A percentile compares a stretch with the other conserved stretches of the same genome.
Conservation (phyloP, 2,888 invertebrate species). For the Masnerella sp. region DNA sequence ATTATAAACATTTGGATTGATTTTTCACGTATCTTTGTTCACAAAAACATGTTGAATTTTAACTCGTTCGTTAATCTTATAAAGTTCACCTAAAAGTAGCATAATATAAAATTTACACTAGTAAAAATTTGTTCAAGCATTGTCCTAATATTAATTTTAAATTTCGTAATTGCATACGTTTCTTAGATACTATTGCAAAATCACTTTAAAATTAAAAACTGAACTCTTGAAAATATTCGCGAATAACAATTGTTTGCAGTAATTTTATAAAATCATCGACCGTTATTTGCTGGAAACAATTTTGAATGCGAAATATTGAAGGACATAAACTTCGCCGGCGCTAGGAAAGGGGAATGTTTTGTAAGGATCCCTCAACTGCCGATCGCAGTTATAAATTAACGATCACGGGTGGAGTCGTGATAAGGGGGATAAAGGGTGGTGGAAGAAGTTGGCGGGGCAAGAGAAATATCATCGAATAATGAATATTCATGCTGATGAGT, state of each 20-base stretch:
- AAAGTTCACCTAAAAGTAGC: not conserved
- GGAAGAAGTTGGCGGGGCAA: constrained; percentile 57
- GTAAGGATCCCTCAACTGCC: constrained; percentile 69
- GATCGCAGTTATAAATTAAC: constrained; percentile 76
- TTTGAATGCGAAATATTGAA: constrained; percentile 53
- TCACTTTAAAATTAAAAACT: too few relatives aligned
- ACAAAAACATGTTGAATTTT: constrained; percentile 1
- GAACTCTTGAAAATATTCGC: constrained; percentile 29
- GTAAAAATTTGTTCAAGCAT: too few relatives aligned
- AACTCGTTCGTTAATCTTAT: constrained; percentile 26
- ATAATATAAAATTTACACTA: too few relatives aligned
- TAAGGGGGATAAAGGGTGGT: constrained; percentile 62
- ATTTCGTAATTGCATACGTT: too few relatives aligned
- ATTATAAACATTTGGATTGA: too few relatives aligned
- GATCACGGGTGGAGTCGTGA: constrained; percentile 65
- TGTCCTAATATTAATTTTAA: too few relatives aligned
- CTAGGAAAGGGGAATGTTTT: constrained; percentile 54
- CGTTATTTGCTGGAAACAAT: constrained; percentile 53
- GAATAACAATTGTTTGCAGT: not conserved
- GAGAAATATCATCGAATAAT: constrained; percentile 78
- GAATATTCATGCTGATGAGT: constrained; percentile 77
- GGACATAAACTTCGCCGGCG: constrained; percentile 53
- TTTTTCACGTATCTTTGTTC: too few relatives aligned
- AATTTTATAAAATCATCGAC: constrained; percentile 32
- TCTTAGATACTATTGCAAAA: too few relatives aligned